Evolutionary conservation across 2,113 vertebrate genomes (phyloP).

Genomic region (Bothrops jararaca): DNA sequence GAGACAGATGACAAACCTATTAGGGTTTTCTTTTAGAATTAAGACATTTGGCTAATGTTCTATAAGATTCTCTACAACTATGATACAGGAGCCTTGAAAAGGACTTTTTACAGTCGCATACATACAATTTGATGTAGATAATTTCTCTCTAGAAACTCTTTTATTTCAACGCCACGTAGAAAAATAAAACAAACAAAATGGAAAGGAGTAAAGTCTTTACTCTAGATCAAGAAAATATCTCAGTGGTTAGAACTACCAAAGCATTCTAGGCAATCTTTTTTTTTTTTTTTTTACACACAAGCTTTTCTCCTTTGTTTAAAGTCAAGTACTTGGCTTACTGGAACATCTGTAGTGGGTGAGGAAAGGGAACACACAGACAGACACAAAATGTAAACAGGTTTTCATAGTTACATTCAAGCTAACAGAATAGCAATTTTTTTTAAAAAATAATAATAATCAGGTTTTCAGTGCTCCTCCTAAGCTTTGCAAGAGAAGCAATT

Average conservation of each 20-base stretch:
- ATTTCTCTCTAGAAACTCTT: neutral
- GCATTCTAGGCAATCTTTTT: conserved; percentile 27
- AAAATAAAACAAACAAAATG: conserved; percentile 6
- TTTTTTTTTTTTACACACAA: neutral
- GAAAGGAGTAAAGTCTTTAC: neutral
- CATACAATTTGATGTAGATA: conserved; percentile 12
- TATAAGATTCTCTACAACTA: conserved; percentile 61
- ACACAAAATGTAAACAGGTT: conserved; percentile 49
- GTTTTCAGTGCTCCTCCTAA: conserved; percentile 68
- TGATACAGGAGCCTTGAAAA: conserved; percentile 39
- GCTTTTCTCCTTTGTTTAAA: conserved; percentile 16
- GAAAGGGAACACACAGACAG: conserved; percentile 38
- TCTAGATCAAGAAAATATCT: conserved; percentile 24
- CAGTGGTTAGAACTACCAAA: conserved; percentile 24
- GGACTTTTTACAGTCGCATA: conserved; percentile 12
- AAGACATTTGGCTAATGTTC: conserved; percentile 48
- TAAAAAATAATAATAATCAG: conserved; percentile 22
- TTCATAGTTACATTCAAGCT: conserved; percentile 33
- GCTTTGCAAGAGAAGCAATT: conserved; percentile 54
- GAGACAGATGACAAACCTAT: neutral
- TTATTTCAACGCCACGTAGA: conserved; percentile 5
- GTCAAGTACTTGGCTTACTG: conserved; percentile 39
- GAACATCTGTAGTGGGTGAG: conserved; percentile 38
- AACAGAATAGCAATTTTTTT: conserved; percentile 54
- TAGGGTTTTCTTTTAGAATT: neutral